Percentiles rank a stretch among this genome's conserved stretches.
Evolutionary conservation across 2,888 invertebrate genomes (phyloP).

Genomic region (Lycia hirtaria): DNA sequence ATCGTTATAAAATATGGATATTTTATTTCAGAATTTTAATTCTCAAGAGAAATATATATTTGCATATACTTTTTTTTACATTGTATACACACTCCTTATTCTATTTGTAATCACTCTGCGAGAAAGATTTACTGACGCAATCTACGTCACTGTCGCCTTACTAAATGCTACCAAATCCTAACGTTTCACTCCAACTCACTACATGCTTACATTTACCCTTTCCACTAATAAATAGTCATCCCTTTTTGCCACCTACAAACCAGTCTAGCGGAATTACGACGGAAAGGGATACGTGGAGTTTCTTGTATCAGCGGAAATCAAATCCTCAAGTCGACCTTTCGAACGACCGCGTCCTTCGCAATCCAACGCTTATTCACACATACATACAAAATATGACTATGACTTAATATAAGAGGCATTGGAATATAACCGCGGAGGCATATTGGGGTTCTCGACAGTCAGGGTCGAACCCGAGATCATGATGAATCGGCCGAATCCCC

Average conservation of each 20-base stretch:
- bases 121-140: not conserved
- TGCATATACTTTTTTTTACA: too few relatives aligned
- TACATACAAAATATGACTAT: constrained; percentile 13
- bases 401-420: constrained; percentile 12
- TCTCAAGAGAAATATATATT: too few relatives aligned
- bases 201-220: constrained; percentile 9
- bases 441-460: constrained; percentile 15
- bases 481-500: constrained; percentile 18
- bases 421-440: constrained; percentile 14
- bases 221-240: constrained; percentile 13
- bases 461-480: constrained; percentile 16
- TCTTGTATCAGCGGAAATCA: constrained; percentile 32
- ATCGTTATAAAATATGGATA: too few relatives aligned
- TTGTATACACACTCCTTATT: too few relatives aligned
- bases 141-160: not conserved
- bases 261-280: constrained; percentile 14
- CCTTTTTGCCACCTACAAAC: constrained; percentile 17
- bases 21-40: too few relatives aligned
- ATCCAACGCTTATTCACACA: constrained; percentile 21
- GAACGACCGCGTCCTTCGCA: constrained; percentile 19
- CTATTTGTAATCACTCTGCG: too few relatives aligned
- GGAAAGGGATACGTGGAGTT: constrained; percentile 18
- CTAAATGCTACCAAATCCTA: not conserved
- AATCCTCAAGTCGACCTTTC: constrained; percentile 22
- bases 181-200: constrained; percentile 1